These are phyloP conservation scores for Ailuropoda melanoleuca DNA, from an alignment of 2,113 vertebrate genomes.

Conservation along the genomic window DNA sequence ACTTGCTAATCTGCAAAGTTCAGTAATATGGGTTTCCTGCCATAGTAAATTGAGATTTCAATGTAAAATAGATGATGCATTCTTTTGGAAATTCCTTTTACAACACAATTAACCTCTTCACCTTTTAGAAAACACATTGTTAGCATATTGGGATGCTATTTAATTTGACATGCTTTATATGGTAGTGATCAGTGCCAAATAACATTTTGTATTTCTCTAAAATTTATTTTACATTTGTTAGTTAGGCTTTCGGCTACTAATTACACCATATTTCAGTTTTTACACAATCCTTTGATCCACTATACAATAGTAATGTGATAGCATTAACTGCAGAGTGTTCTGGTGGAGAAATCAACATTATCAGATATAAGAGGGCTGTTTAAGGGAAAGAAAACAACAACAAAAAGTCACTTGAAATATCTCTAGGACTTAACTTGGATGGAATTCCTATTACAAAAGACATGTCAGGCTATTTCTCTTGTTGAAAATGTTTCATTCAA, in stretches of 20 bases:
- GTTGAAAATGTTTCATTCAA: conserved; percentile 64
- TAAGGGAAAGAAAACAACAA: conserved; percentile 1
- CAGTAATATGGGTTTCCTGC: conserved; percentile 50
- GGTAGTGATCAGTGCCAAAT: conserved; percentile 40
- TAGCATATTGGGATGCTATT: conserved; percentile 57
- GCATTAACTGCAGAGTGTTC: not conserved
- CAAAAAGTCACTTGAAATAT: conserved; percentile 7
- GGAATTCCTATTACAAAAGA: not conserved
- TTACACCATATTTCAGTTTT: conserved; percentile 52
- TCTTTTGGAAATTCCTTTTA: conserved; percentile 72
- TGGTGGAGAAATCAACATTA: not conserved
- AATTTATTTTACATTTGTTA: conserved; percentile 59
- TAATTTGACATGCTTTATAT: conserved; percentile 64
- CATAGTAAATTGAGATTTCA: conserved; percentile 61
- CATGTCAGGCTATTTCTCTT: not conserved
- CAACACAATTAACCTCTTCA: conserved; percentile 71
- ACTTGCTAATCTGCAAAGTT: conserved; percentile 67
- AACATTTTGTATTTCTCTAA: conserved; percentile 54
- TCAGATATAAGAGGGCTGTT: not conserved
- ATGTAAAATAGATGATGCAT: conserved; percentile 61
- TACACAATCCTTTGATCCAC: conserved; percentile 24
- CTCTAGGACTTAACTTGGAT: not conserved
- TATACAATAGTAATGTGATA: conserved; percentile 20
- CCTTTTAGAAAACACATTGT: conserved; percentile 64
- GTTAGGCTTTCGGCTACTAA: conserved; percentile 47